These are phyloP conservation scores for Theodoxus fluviatilis DNA, from an alignment of 2,888 invertebrate species.

Conservation along the genomic window DNA sequence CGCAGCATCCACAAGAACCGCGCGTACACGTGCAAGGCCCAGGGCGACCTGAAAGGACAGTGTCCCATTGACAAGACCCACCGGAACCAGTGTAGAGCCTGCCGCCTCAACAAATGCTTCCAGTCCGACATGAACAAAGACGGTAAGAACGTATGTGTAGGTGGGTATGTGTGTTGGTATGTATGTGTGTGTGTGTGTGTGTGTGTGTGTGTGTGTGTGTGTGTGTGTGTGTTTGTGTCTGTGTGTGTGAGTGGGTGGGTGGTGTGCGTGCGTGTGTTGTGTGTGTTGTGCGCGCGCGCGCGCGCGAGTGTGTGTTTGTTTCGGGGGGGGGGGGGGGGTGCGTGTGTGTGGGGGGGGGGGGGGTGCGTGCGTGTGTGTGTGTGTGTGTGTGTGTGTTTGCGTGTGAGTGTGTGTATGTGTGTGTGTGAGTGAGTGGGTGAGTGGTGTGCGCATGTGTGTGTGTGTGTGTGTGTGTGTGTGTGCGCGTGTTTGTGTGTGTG, in stretches of 20 bases:
- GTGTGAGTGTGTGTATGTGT: background rate
- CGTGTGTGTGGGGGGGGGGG: background rate
- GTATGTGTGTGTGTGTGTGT: background rate
- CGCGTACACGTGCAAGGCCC: conserved; percentile 92
- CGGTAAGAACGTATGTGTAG: too few relatives aligned
- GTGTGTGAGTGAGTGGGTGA: background rate
- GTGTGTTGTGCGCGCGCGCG: too few relatives aligned
- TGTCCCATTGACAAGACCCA: conserved; percentile 95
- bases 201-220: background rate
- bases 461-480: background rate
- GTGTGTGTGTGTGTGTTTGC: background rate
- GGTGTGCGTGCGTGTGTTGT: background rate
- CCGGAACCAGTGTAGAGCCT: conserved; percentile 94
- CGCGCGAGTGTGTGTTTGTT: background rate
- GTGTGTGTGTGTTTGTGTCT: background rate
- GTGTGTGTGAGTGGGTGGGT: background rate
- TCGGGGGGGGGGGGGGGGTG: background rate
- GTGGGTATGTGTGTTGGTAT: too few relatives aligned
- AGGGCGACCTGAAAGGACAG: conserved; percentile 80
- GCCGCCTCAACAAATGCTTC: conserved; percentile 87
- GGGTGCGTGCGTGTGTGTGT: background rate
- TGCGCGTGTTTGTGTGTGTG: background rate
- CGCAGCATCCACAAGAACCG: conserved; percentile 91
- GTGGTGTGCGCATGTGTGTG: background rate
- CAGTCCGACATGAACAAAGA: conserved; percentile 96